A percentile compares a stretch with the other conserved stretches of the same genome.
phyloP scores from a whole-genome alignment of 2,888 invertebrate species.

The Zaprionus lineosus region DNA sequence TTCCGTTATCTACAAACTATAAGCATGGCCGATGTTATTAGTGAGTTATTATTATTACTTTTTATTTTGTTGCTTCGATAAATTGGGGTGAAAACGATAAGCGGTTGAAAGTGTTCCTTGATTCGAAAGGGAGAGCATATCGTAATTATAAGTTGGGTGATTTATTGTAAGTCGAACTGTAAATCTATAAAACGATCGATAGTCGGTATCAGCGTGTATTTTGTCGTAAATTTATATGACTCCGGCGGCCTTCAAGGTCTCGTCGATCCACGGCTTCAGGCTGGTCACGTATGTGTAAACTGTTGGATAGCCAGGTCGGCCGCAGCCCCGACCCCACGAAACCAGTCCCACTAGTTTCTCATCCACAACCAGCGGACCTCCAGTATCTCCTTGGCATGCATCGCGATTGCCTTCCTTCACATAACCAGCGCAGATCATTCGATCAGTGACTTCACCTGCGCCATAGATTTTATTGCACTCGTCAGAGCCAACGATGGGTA shows the following conservation, averaged over 20 bases:
- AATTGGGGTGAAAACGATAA: no score
- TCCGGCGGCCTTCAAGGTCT: slow-evolving; percentile 50
- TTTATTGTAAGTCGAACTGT: no score
- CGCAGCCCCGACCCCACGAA: slow-evolving; percentile 84
- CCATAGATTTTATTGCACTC: slow-evolving; percentile 84
- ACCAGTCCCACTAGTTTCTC: slow-evolving; percentile 81
- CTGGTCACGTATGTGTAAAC: slow-evolving; percentile 82
- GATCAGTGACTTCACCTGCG: slow-evolving; percentile 83
- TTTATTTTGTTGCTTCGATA: no score
- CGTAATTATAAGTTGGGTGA: no score
- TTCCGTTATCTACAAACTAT: no score
- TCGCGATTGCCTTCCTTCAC: slow-evolving; percentile 82
- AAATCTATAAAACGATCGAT: slow-evolving; percentile 18
- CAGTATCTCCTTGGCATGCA: slow-evolving; percentile 83
- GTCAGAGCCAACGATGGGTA: slow-evolving; percentile 83
- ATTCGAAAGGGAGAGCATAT: no score
- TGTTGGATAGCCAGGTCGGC: slow-evolving; percentile 82
- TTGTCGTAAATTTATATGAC: slow-evolving; percentile 33
- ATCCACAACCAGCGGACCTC: slow-evolving; percentile 79
- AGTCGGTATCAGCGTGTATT: slow-evolving; percentile 37
- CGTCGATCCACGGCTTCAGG: slow-evolving; percentile 74
- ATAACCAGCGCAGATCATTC: no score
- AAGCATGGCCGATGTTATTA: no score
- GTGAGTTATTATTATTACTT: no score
- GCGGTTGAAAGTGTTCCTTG: no score